A percentile compares a stretch with the other conserved stretches of the same genome.
Conservation (phyloP, 2,113 vertebrate genomes). For the Neogale vison region DNA sequence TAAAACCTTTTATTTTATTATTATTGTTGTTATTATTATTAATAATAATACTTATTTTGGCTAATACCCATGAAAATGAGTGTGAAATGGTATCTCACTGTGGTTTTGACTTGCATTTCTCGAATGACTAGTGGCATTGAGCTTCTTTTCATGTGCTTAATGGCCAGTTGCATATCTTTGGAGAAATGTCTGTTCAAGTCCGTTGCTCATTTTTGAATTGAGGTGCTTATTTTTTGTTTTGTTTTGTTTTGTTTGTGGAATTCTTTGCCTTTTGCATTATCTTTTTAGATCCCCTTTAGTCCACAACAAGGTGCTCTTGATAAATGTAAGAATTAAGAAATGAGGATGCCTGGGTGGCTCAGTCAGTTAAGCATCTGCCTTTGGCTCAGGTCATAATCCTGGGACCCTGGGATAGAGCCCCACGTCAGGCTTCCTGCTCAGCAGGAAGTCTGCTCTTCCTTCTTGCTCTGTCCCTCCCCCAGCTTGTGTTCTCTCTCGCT, state of each 20-base stretch:
- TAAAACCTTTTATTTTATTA: neutral
- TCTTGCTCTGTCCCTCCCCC: neutral
- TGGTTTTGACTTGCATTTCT: neutral
- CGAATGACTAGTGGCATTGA: neutral
- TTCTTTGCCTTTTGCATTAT: neutral
- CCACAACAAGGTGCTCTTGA: neutral
- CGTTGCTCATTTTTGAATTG: neutral
- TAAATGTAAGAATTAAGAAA: conserved; percentile 6
- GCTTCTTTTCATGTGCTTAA: neutral
- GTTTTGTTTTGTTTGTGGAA: neutral
- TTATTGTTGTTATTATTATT: neutral
- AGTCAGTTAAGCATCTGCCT: neutral
- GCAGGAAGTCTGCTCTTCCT: neutral
- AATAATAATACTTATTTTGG: neutral
- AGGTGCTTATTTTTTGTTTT: neutral
- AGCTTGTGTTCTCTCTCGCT: neutral
- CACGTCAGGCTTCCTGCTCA: neutral
- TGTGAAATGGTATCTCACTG: neutral
- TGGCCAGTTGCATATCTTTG: neutral
- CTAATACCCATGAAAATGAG: neutral
- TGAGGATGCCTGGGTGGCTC: neutral
- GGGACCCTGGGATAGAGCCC: neutral
- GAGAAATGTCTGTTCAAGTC: neutral
- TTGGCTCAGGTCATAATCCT: neutral
- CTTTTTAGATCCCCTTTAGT: neutral